Percentiles rank a stretch among this genome's conserved stretches.
Conservation (phyloP, 1,140 invertebrate genomes). For the Glomeris maerens region DNA sequence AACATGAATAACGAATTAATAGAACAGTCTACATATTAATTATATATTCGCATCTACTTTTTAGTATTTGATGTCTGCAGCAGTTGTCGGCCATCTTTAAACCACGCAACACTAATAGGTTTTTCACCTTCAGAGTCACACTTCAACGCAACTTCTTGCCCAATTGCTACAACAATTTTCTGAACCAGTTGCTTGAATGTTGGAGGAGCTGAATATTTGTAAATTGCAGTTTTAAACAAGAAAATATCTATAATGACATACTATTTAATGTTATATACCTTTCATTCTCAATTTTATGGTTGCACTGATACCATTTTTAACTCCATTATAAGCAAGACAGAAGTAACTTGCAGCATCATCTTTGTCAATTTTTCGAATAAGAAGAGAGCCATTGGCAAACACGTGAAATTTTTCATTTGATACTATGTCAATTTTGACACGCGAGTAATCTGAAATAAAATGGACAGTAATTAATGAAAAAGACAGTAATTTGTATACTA, state of each 20-base stretch:
- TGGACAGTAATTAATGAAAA: constrained; percentile 5
- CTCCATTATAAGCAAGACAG: constrained; percentile 45
- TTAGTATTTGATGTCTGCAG: constrained; percentile 1
- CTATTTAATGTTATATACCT: too few species aligned
- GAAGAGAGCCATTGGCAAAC: constrained; percentile 39
- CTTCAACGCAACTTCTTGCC: constrained; percentile 25
- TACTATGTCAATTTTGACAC: constrained; percentile 7
- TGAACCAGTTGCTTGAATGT: not conserved
- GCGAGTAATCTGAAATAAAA: not conserved
- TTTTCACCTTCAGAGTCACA: constrained; percentile 29
- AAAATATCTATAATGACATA: not conserved
- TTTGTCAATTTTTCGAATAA: constrained; percentile 38
- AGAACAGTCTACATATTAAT: too few species aligned
- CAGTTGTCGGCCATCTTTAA: constrained; percentile 3
- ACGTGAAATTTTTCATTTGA: too few species aligned
- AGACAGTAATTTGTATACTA: too few species aligned
- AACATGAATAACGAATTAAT: too few species aligned
- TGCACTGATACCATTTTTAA: constrained; percentile 48
- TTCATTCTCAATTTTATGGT: constrained; percentile 47
- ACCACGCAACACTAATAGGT: constrained; percentile 26
- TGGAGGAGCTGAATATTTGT: constrained; percentile 2
- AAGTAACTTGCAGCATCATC: constrained; percentile 43
- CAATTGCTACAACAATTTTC: constrained; percentile 18
- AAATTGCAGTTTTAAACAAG: not conserved
- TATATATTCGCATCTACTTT: too few species aligned